Evolutionary conservation across 2,888 invertebrate species (phyloP).

Genomic region (Timema podura): DNA sequence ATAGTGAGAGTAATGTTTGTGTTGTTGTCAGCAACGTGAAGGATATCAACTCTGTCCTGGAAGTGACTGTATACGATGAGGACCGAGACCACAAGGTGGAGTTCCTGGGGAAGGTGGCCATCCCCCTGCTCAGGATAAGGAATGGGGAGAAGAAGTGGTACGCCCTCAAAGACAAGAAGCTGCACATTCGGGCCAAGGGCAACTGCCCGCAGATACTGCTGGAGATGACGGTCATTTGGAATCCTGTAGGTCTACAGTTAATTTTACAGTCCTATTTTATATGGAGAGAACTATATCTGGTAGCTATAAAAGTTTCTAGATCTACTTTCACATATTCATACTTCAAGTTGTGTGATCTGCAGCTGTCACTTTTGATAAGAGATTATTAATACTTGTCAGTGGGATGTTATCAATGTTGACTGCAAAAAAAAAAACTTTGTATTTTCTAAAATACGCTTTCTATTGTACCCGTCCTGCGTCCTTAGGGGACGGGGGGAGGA

Average conservation of each 20-base stretch:
- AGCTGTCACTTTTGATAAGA: too few species aligned
- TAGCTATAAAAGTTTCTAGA: too few species aligned
- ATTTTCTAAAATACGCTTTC: too few species aligned
- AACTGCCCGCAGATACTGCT: constrained; percentile 83
- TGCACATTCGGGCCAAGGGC: constrained; percentile 87
- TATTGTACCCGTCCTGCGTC: too few species aligned
- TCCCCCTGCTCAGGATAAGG: constrained; percentile 80
- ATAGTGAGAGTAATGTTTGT: not conserved
- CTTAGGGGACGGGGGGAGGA: too few species aligned
- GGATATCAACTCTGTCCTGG: constrained; percentile 91
- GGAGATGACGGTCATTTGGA: constrained; percentile 90
- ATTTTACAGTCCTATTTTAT: too few species aligned
- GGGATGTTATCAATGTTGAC: too few species aligned
- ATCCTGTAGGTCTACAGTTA: constrained; percentile 56
- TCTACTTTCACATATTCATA: too few species aligned
- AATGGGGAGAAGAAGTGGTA: constrained; percentile 95
- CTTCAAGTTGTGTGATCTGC: too few species aligned
- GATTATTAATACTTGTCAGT: too few species aligned
- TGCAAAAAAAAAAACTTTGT: too few species aligned
- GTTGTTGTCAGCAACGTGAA: constrained; percentile 70
- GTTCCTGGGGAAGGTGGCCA: constrained; percentile 87
- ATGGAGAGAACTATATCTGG: too few species aligned
- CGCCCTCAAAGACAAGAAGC: constrained; percentile 91
- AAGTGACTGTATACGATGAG: constrained; percentile 95
- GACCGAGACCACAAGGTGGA: constrained; percentile 97